Percentiles rank a stretch among this genome's conserved stretches.
phyloP scores from a whole-genome alignment of 2,888 invertebrate species.

The Pogonocherus hispidulus region DNA sequence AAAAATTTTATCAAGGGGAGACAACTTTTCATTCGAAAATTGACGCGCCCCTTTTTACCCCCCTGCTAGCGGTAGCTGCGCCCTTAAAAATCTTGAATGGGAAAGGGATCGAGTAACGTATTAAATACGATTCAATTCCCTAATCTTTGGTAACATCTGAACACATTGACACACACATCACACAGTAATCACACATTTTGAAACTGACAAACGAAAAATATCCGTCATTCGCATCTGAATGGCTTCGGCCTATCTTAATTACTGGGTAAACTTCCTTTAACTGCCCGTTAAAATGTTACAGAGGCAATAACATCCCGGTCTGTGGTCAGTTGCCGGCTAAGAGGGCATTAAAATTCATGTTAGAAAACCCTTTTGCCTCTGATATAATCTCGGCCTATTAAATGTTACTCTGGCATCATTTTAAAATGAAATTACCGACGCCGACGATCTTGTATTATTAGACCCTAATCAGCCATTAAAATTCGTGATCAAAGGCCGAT shows the following conservation, averaged over 20 bases:
- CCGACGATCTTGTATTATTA: constrained; percentile 24
- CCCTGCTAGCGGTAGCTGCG: too few relatives aligned
- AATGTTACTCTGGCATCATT: constrained; percentile 19
- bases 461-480: constrained; percentile 24
- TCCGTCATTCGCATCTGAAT: background rate
- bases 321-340: constrained; percentile 21
- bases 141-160: too few relatives aligned
- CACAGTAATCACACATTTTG: background rate
- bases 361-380: constrained; percentile 6
- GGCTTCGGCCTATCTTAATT: background rate
- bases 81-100: too few relatives aligned
- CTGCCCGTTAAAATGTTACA: constrained; percentile 18
- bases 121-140: too few relatives aligned
- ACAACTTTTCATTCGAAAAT: too few relatives aligned
- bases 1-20: too few relatives aligned
- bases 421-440: constrained; percentile 18
- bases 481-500: constrained; percentile 17
- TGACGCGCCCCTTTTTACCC: too few relatives aligned
- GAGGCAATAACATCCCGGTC: constrained; percentile 13
- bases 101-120: too few relatives aligned
- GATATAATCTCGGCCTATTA: constrained; percentile 28
- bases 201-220: background rate
- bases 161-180: too few relatives aligned
- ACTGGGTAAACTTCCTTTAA: background rate
- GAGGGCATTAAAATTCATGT: constrained; percentile 31